Conservation (phyloP, 1,140 invertebrate genomes). For the Mamestra configurata region DNA sequence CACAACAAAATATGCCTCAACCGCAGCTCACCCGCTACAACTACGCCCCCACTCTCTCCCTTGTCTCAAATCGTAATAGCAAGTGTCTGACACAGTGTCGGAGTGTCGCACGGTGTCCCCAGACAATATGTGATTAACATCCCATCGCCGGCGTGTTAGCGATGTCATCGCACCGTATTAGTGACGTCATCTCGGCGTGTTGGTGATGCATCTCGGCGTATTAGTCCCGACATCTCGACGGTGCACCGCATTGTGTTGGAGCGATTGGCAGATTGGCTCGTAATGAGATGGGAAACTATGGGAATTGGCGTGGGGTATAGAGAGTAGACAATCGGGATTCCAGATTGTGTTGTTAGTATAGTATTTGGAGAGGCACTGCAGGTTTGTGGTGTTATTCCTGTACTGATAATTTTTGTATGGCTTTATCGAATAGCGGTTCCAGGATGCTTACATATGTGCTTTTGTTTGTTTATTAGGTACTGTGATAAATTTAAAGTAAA, state of each 20-base stretch:
- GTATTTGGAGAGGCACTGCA: too few species aligned
- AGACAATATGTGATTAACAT: constrained; percentile 29
- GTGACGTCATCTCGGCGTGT: too few species aligned
- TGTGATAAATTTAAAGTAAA: too few species aligned
- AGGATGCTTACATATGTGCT: too few species aligned
- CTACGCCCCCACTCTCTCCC: background rate
- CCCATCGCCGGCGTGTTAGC: constrained; percentile 5
- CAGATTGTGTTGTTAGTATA: too few species aligned
- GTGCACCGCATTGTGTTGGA: constrained; percentile 1
- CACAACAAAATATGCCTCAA: too few species aligned
- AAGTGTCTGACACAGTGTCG: background rate
- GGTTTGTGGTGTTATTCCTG: too few species aligned
- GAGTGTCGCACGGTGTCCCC: background rate
- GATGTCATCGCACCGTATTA: background rate
- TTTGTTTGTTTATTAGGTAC: too few species aligned
- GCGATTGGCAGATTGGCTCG: background rate
- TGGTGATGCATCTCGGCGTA: background rate
- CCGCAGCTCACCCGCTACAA: too few species aligned
- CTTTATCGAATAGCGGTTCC: too few species aligned
- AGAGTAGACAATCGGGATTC: background rate
- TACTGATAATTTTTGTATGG: too few species aligned
- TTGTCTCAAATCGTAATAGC: background rate
- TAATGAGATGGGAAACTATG: background rate
- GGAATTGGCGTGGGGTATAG: background rate
- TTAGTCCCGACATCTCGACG: too few species aligned